Percentiles rank a stretch among this genome's conserved stretches.
These are phyloP conservation scores for Drosophila ambigua DNA, from an alignment of 1,140 invertebrate genomes.

Conservation along the genomic window DNA sequence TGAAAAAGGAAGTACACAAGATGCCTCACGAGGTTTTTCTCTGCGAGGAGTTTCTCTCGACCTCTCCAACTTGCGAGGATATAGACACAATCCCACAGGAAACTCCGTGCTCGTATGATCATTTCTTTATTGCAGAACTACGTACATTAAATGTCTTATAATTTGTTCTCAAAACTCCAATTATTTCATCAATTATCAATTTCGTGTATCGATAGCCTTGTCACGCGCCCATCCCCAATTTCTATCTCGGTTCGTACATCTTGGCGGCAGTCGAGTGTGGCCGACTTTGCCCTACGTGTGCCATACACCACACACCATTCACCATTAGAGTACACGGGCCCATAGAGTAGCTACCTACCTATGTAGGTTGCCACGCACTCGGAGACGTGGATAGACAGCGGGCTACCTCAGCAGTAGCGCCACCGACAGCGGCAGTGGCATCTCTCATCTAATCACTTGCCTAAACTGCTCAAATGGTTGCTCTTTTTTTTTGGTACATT, in stretches of 20 bases:
- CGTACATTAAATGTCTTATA: too few species aligned
- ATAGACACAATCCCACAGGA: too few species aligned
- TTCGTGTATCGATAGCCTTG: neutral
- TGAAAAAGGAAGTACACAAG: too few species aligned
- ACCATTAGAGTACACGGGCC: too few species aligned
- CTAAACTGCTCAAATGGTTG: conserved; percentile 41
- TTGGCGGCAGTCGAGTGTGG: conserved; percentile 31
- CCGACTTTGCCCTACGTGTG: conserved; percentile 25
- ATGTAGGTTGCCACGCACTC: neutral
- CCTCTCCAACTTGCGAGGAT: too few species aligned
- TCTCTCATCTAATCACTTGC: conserved; percentile 59
- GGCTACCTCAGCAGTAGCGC: conserved; percentile 7
- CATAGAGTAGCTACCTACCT: conserved; percentile 4
- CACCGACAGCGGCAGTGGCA: conserved; percentile 30
- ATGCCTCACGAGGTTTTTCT: too few species aligned
- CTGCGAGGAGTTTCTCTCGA: too few species aligned
- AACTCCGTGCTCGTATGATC: too few species aligned
- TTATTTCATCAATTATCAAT: neutral
- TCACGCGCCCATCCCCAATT: conserved; percentile 36
- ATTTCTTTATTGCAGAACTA: too few species aligned
- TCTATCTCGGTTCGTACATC: conserved; percentile 31
- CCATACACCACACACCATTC: neutral
- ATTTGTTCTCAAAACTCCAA: too few species aligned
- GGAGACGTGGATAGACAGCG: too few species aligned
- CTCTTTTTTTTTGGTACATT: neutral